Evolutionary conservation across 2,888 invertebrate genomes (phyloP).

Genomic region (Tromatobia lineatoria): DNA sequence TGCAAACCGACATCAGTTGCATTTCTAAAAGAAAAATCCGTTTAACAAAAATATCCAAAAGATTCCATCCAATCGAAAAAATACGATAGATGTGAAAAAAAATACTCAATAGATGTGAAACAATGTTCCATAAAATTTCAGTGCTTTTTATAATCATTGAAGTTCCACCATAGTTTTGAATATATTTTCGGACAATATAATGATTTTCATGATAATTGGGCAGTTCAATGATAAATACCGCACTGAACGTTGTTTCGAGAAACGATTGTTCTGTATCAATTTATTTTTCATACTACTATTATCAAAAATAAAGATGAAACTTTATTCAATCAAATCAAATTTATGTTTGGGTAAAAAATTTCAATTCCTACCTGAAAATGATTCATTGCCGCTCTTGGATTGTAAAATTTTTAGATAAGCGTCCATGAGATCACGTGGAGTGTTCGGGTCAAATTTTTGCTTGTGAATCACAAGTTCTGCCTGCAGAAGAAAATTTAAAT

Average conservation of each 20-base stretch:
- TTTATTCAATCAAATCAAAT: not conserved
- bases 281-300: not conserved
- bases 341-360: not conserved
- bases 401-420: constrained; percentile 91
- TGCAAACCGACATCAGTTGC: constrained; percentile 92
- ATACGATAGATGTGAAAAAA: too few species aligned
- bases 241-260: too few species aligned
- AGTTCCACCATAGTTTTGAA: too few species aligned
- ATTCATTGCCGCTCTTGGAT: constrained; percentile 86
- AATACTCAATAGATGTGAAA: too few species aligned
- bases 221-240: too few species aligned
- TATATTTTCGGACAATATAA: too few species aligned
- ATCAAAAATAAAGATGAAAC: not conserved
- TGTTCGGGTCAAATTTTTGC: constrained; percentile 87
- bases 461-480: constrained; percentile 91
- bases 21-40: constrained; percentile 88
- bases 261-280: too few species aligned
- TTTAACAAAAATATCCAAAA: too few species aligned
- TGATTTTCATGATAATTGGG: too few species aligned
- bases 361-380: constrained; percentile 83
- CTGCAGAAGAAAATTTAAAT: constrained; percentile 74
- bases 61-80: too few species aligned
- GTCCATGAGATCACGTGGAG: constrained; percentile 93
- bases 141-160: too few species aligned
- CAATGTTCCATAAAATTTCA: too few species aligned